Evolutionary conservation across 2,797 vertebrate species (phyloP).

Genomic region (Labroides dimidiatus): DNA sequence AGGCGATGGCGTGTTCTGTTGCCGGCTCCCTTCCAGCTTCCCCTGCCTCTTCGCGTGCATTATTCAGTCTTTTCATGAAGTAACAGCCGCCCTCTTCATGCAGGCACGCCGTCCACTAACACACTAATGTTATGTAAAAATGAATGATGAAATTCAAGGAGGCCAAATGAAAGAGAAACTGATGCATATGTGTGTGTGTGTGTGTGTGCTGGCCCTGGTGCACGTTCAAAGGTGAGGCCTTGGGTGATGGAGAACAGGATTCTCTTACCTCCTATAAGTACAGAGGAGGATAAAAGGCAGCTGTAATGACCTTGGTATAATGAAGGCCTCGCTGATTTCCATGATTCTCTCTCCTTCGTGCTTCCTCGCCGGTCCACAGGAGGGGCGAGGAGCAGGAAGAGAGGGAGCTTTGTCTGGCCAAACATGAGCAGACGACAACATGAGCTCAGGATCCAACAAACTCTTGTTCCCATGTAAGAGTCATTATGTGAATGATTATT

Average conservation of each 20-base stretch:
- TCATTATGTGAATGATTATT: constrained; percentile 78
- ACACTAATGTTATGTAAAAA: constrained; percentile 85
- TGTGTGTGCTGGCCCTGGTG: constrained; percentile 50
- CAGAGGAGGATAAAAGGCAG: constrained; percentile 77
- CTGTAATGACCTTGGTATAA: constrained; percentile 80
- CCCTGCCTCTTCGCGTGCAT: constrained; percentile 75
- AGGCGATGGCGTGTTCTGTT: constrained; percentile 47
- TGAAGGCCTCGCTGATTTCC: constrained; percentile 81
- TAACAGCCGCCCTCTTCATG: constrained; percentile 69
- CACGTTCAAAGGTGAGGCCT: constrained; percentile 86
- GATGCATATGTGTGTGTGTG: constrained; percentile 62
- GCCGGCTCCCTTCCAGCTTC: constrained; percentile 43
- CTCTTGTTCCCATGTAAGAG: constrained; percentile 78
- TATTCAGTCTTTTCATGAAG: constrained; percentile 82
- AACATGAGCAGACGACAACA: constrained; percentile 62
- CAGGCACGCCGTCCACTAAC: constrained; percentile 73
- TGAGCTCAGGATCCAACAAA: constrained; percentile 70
- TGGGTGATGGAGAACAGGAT: constrained; percentile 81
- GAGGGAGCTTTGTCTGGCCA: constrained; percentile 69
- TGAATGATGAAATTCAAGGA: constrained; percentile 87
- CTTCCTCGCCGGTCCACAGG: constrained; percentile 62
- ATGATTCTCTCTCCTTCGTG: constrained; percentile 77
- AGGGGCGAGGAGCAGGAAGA: constrained; percentile 37
- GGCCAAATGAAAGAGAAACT: constrained; percentile 85
- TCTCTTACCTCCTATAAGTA: constrained; percentile 81